Base-by-base conservation (phyloP, 2,888 invertebrate genomes). In the Athalia cordata region DNA sequence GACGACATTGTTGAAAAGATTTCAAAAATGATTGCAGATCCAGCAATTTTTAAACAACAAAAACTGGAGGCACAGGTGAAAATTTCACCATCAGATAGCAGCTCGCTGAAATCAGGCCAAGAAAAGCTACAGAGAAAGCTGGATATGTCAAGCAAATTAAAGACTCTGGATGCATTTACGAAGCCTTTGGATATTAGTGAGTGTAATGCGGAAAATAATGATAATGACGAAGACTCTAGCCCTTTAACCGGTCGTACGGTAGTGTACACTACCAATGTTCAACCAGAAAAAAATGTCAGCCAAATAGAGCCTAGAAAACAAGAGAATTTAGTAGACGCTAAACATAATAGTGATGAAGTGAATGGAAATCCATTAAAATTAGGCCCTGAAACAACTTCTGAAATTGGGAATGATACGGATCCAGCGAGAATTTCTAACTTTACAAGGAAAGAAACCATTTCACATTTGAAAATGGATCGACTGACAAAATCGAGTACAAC, bases 181-280 rank as follows among this genome's bases (percentile, higher is more conserved):
- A 64, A 61, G 52, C 75, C 75, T 1, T 6, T 64, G 5, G 64
- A 75, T 52, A 29, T 52, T 7, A 47, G 15, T 8, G 75, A 75
- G 11, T 62, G 50, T 29, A 64, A 75, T 64, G 61, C 50, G 9
- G 75, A 75, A 43, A 75, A 62, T 47, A n/a, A 15, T 68, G 67
- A 64, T 49, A 66, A 15, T 3, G 81, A 81, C 43, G 80, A 72
- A 3, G 77, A 70, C 3, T 78, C 79, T 7, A 82, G 80, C 55
- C 82, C 82, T 0, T 9, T 82, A 61, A 82, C 82, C 13, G 81
- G 81, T 49, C 78, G 82, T 59, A 82, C 82, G 7, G 81, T 81
- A 3, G 68, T 82, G 3, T 64, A 79, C 4, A 77, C 29, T 65
- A 45, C 15, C 29, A 47, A 55, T n/a, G 64, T 8, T 50, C 49